A percentile compares a stretch with the other conserved stretches of the same genome.
Evolutionary conservation across 2,113 vertebrate genomes (phyloP).

Genomic region (Strigops habroptila): DNA sequence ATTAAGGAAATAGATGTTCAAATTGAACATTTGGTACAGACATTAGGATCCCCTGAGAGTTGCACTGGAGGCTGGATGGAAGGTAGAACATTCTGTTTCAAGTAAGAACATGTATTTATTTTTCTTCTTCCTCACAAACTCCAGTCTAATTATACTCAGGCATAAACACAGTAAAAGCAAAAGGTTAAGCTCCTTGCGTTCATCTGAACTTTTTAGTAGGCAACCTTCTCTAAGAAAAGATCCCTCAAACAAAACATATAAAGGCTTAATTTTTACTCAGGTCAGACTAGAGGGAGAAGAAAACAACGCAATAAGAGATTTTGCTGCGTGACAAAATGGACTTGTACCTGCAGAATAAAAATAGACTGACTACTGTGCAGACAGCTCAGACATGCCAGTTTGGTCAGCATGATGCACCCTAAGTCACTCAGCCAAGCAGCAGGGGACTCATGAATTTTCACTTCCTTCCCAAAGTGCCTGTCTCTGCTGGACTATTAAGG

Average conservation of each 20-base stretch:
- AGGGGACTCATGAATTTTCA: not conserved
- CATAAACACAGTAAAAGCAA: not conserved
- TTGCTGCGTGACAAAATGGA: not conserved
- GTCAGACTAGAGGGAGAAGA: not conserved
- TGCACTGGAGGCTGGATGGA: not conserved
- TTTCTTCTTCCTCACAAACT: not conserved
- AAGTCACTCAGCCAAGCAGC: not conserved
- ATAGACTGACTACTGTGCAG: not conserved
- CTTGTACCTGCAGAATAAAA: not conserved
- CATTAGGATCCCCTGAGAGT: not conserved
- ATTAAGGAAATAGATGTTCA: conserved; percentile 5
- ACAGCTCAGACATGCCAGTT: not conserved
- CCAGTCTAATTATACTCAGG: not conserved
- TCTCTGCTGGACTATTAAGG: not conserved
- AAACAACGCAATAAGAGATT: not conserved
- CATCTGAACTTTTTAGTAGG: not conserved
- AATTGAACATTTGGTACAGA: not conserved
- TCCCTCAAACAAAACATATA: not conserved
- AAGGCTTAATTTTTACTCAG: not conserved
- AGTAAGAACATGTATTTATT: not conserved
- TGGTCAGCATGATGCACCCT: not conserved
- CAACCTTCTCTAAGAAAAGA: not conserved
- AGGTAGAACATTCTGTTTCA: not conserved
- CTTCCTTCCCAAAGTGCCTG: not conserved
- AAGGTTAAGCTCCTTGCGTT: not conserved